These are phyloP conservation scores for Leptinotarsa peninsularis DNA, from an alignment of 2,888 invertebrate species.

Conservation along the genomic window DNA sequence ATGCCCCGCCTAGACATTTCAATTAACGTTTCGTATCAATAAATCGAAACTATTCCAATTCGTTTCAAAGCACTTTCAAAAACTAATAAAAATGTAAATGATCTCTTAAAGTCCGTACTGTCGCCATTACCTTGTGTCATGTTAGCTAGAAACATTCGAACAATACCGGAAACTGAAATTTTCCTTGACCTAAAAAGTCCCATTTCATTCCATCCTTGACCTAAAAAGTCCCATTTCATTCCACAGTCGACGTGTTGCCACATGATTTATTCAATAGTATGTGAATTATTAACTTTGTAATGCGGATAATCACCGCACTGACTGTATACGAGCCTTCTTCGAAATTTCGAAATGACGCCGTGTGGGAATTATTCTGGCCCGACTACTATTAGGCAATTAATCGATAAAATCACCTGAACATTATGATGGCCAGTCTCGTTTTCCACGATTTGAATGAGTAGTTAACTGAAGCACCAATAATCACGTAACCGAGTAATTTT, in stretches of 20 bases:
- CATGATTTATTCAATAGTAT: slow-evolving; percentile 38
- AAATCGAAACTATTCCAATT: too few relatives aligned
- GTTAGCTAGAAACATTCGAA: slow-evolving; percentile 35
- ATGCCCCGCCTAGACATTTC: too few relatives aligned
- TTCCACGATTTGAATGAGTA: not conserved
- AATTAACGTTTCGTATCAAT: too few relatives aligned
- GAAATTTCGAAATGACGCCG: slow-evolving; percentile 36
- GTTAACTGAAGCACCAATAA: not conserved
- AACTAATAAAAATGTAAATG: slow-evolving; percentile 10
- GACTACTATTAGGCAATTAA: slow-evolving; percentile 31
- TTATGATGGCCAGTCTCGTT: not conserved
- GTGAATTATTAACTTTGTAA: slow-evolving; percentile 28
- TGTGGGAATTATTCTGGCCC: slow-evolving; percentile 31
- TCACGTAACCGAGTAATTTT: not conserved
- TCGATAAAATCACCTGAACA: slow-evolving; percentile 4
- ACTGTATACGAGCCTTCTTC: slow-evolving; percentile 21
- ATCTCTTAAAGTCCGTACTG: not conserved
- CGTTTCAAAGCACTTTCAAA: not conserved
- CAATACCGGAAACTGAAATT: slow-evolving; percentile 47
- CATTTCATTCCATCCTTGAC: slow-evolving; percentile 48
- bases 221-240: slow-evolving; percentile 46
- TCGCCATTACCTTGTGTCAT: slow-evolving; percentile 30
- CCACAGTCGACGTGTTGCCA: slow-evolving; percentile 39
- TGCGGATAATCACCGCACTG: slow-evolving; percentile 27
- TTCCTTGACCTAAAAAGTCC: slow-evolving; percentile 50